A percentile compares a stretch with the other conserved stretches of the same genome.
phyloP scores from a whole-genome alignment of 2,797 vertebrate genomes.

The Sebastolobus altivelis region DNA sequence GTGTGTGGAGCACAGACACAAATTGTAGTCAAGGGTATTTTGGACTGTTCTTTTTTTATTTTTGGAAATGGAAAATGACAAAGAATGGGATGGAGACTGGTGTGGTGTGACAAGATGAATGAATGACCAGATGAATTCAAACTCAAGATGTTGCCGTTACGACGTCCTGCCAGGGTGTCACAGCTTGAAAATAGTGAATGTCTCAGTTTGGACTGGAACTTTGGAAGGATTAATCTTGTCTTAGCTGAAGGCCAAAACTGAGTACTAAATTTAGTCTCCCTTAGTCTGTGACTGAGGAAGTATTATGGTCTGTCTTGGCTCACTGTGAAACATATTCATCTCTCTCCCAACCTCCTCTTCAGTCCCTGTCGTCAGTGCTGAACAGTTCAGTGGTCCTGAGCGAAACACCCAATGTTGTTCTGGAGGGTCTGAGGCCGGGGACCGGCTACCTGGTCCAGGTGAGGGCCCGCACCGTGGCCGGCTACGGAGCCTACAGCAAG shows the following conservation, averaged over 20 bases:
- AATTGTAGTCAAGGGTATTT: neutral
- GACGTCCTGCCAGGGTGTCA: conserved; percentile 1
- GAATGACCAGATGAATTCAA: neutral
- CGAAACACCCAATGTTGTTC: conserved; percentile 88
- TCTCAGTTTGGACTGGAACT: conserved; percentile 32
- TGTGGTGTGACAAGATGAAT: neutral
- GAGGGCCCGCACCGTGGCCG: conserved; percentile 91
- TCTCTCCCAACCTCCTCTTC: conserved; percentile 18
- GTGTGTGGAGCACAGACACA: neutral
- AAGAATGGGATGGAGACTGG: neutral
- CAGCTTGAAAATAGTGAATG: conserved; percentile 12
- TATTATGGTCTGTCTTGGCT: conserved; percentile 19
- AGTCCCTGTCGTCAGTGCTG: conserved; percentile 89
- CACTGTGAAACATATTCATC: conserved; percentile 18
- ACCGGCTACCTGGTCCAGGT: conserved; percentile 95
- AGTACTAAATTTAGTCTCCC: conserved; percentile 26
- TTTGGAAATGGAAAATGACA: neutral
- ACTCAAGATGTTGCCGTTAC: neutral
- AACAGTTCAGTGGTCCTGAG: conserved; percentile 93
- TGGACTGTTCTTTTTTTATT: neutral
- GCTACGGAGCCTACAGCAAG: conserved; percentile 94
- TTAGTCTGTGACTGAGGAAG: conserved; percentile 26
- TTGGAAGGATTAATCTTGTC: conserved; percentile 27
- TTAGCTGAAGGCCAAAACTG: conserved; percentile 30
- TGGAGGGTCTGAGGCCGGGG: conserved; percentile 91